phyloP scores from a whole-genome alignment of 2,797 vertebrate genomes.

The Sorex maritimensis region DNA sequence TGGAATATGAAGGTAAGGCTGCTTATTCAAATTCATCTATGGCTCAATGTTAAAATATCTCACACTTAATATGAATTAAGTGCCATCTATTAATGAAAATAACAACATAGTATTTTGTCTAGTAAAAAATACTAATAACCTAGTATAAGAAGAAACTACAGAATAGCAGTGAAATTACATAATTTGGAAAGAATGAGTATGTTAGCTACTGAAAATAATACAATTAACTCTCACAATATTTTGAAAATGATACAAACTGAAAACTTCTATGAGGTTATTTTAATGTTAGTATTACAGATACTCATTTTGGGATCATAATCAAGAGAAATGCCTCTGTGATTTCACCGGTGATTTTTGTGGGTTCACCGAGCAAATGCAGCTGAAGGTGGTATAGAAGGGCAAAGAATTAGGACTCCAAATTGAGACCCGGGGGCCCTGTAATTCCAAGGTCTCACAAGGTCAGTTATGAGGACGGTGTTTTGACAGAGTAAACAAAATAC shows the following conservation, averaged over 20 bases:
- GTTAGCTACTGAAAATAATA: neutral
- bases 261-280: neutral
- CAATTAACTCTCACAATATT: slow-evolving; percentile 42
- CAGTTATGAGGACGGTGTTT: neutral
- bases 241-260: neutral
- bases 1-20: slow-evolving; percentile 70
- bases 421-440: neutral
- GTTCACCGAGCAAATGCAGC: neutral
- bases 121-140: slow-evolving; percentile 53
- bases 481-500: neutral
- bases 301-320: neutral
- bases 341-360: neutral
- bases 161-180: slow-evolving; percentile 1
- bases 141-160: slow-evolving; percentile 52
- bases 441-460: neutral
- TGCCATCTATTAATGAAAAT: slow-evolving; percentile 25
- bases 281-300: neutral
- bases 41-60: slow-evolving; percentile 73
- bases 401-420: neutral
- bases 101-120: neutral
- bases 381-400: neutral
- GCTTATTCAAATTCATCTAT: slow-evolving; percentile 56
- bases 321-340: neutral
- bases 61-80: slow-evolving; percentile 49
- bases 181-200: slow-evolving; percentile 53